Conservation (phyloP, 2,113 vertebrate genomes). For the Trematomus loennbergii region DNA sequence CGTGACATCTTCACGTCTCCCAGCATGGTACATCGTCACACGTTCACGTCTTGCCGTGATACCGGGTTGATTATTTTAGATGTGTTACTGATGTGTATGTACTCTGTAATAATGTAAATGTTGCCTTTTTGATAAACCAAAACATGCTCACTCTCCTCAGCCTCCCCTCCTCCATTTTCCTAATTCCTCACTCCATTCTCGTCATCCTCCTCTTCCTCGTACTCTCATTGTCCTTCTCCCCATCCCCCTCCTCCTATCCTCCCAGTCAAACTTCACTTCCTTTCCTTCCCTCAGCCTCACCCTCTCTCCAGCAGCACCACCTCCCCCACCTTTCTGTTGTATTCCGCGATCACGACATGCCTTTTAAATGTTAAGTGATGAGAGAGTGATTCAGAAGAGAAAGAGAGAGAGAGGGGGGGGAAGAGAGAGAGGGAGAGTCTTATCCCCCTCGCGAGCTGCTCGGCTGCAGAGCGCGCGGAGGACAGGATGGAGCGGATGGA, state of each 20-base stretch:
- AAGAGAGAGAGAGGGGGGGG: not conserved
- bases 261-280: not conserved
- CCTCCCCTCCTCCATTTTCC: too few relatives aligned
- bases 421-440: not conserved
- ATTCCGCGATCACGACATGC: conserved; percentile 39
- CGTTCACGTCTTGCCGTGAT: too few relatives aligned
- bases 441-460: not conserved
- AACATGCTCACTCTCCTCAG: too few relatives aligned
- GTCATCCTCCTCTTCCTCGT: too few relatives aligned
- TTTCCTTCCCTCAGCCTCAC: not conserved
- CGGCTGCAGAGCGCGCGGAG: not conserved
- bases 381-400: not conserved
- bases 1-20: too few relatives aligned
- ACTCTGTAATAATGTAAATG: too few relatives aligned
- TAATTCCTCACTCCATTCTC: too few relatives aligned
- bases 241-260: not conserved
- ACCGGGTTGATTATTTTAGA: too few relatives aligned
- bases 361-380: conserved; percentile 43
- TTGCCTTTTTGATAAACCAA: too few relatives aligned
- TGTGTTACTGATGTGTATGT: too few relatives aligned
- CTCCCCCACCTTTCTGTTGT: not conserved
- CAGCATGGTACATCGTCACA: too few relatives aligned
- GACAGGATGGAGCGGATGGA: conserved; percentile 71
- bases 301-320: not conserved
- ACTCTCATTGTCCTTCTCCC: not conserved